Evolutionary conservation across 2,113 vertebrate species (phyloP).

Genomic region (Phycodurus eques): DNA sequence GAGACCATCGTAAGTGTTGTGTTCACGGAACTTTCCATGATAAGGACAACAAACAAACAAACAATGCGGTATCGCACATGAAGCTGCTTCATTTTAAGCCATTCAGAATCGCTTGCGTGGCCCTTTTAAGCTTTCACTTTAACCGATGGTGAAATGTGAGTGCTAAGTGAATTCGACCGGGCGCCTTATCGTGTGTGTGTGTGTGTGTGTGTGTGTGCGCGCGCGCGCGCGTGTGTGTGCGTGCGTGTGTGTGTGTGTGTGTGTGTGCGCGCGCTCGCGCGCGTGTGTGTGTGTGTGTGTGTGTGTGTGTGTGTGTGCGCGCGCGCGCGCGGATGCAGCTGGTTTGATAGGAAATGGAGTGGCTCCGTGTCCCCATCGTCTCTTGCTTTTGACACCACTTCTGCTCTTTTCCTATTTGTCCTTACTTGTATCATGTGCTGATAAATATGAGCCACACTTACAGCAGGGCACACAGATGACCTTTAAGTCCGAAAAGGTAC

Average conservation of each 20-base stretch:
- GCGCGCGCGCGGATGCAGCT: slow-evolving; percentile 17
- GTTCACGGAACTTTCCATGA: not conserved
- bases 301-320: too few relatives aligned
- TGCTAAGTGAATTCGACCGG: not conserved
- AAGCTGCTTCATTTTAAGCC: not conserved
- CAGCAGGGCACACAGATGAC: not conserved
- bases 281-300: too few relatives aligned
- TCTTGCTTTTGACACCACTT: not conserved
- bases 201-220: too few relatives aligned
- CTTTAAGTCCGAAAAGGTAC: not conserved
- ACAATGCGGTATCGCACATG: not conserved
- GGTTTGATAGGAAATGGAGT: not conserved
- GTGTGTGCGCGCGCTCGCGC: too few relatives aligned
- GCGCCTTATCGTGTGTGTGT: not conserved
- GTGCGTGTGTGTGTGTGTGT: too few relatives aligned
- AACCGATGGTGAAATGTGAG: not conserved
- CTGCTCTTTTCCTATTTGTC: not conserved
- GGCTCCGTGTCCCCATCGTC: not conserved
- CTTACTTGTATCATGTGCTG: not conserved
- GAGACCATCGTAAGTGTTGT: slow-evolving; percentile 88
- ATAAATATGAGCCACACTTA: not conserved
- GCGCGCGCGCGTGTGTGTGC: too few relatives aligned
- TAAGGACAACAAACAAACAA: not conserved
- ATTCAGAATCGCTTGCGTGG: not conserved
- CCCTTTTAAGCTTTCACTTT: not conserved